Evolutionary conservation across 2,113 vertebrate genomes (phyloP), one percentile per base, ranked within the genome.

Genomic region (Lasiurus cinereus): DNA sequence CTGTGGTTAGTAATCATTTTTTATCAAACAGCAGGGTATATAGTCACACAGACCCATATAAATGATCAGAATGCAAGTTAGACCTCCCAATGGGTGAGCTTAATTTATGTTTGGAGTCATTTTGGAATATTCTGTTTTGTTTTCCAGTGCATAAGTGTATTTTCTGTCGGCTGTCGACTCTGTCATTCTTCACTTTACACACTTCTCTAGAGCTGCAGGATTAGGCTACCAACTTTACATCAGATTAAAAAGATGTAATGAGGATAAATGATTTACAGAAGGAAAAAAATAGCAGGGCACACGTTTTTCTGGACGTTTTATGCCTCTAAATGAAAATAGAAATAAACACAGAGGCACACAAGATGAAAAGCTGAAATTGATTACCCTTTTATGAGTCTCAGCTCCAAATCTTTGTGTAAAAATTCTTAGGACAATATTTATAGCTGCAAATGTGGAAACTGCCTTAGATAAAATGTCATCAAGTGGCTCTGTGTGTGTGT

Each of bases 111-210:
- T 94, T 94, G 56, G 54, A 73, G 48, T 80, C 46, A 94, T 95
- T 98, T 97, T 94, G 94, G 96, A 95, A 96, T 94, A 94, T 76
- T 94, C 76, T 88, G 80, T 95, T 96, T 95, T 95, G 91, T 95
- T 95, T 97, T 90, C 84, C 83, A 93, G 80, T 67, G 89, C 70
- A 52, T 85, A 89, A 80, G 83, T 95, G 36, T 95, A 90, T 90
- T 52, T 95, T 89, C 66, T 96, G 93, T 74, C 93, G 91, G 93
- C 86, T 95, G 50, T 85, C 93, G 72, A 79, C 64, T 77, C 54
- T n/a, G 77, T 36, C 78, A 67, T 88, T 95, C 89, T 91, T 91
- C 27, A 92, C 59, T 86, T 83, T 74, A 94, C 83, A 77, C n/a
- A 88, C 54, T 90, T 93, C 64, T 95, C 90, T 33, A 94, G 79